These are phyloP conservation scores for Neoseiulus cucumeris DNA, from an alignment of 1,140 invertebrate genomes.

Conservation along the genomic window DNA sequence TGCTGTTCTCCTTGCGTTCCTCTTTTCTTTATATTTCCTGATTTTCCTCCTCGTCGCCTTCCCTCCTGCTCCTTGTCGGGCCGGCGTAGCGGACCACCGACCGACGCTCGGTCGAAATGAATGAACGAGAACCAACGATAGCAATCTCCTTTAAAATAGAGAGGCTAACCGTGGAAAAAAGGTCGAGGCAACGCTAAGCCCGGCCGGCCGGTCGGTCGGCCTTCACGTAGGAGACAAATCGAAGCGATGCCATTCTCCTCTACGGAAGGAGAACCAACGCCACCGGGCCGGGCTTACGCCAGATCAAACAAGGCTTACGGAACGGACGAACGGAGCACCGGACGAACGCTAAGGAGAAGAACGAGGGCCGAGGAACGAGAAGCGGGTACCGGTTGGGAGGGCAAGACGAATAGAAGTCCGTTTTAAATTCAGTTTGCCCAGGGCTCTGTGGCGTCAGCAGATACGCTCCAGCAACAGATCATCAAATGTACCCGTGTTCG, in stretches of 20 bases:
- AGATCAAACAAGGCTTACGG: no score
- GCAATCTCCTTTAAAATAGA: slow-evolving; percentile 10
- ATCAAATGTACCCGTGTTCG: no score
- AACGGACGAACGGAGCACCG: no score
- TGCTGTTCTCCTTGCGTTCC: no score
- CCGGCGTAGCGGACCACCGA: no score
- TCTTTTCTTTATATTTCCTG: no score
- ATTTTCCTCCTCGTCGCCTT: neutral
- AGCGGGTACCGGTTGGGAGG: neutral
- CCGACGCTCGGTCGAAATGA: neutral
- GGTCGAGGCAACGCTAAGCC: no score
- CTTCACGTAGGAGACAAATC: slow-evolving; percentile 10
- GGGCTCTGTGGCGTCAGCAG: no score
- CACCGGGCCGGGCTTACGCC: no score
- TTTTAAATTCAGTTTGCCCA: slow-evolving; percentile 9
- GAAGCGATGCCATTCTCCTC: slow-evolving; percentile 5
- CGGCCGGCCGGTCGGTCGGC: slow-evolving; percentile 2
- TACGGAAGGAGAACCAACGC: no score
- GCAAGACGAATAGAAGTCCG: slow-evolving; percentile 4
- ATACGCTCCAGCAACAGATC: no score
- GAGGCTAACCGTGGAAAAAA: neutral
- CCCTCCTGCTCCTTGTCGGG: neutral
- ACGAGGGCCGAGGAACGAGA: neutral
- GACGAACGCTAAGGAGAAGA: no score
- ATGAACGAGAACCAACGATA: neutral